phyloP scores from a whole-genome alignment of 2,797 vertebrate genomes.

The Silurus aristotelis region DNA sequence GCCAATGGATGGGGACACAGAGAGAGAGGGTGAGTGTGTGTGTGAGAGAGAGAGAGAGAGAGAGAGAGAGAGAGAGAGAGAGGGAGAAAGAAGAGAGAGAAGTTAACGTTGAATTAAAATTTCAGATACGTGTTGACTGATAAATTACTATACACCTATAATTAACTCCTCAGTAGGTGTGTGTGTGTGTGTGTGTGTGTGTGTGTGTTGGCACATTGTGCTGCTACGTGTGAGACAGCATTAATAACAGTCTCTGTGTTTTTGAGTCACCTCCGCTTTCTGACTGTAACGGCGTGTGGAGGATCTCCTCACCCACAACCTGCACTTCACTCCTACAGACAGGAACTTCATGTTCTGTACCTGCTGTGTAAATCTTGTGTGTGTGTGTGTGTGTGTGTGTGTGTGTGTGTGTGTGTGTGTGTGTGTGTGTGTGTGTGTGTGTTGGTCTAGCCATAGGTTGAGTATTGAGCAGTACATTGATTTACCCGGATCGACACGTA shows the following conservation, averaged over 20 bases:
- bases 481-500: slow-evolving; percentile 66
- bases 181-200: slow-evolving; percentile 43
- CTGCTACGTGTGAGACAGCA: slow-evolving; percentile 4
- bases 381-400: slow-evolving; percentile 7
- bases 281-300: neutral
- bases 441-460: slow-evolving; percentile 40
- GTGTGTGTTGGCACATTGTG: neutral
- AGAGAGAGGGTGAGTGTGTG: neutral
- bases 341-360: slow-evolving; percentile 9
- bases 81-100: neutral
- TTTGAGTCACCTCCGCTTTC: neutral
- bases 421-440: neutral
- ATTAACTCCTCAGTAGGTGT: slow-evolving; percentile 43
- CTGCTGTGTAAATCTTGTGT: neutral
- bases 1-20: neutral
- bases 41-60: neutral
- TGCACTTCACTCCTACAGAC: neutral
- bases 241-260: neutral
- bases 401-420: slow-evolving; percentile 8
- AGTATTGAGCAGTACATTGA: slow-evolving; percentile 65
- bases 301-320: slow-evolving; percentile 17
- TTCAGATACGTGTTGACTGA: slow-evolving; percentile 5
- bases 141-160: slow-evolving; percentile 23
- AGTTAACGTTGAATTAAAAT: slow-evolving; percentile 24
- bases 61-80: neutral